A percentile compares a stretch with the other conserved stretches of the same genome.
Conservation (phyloP, 2,113 vertebrate species). For the Vidua chalybeata region DNA sequence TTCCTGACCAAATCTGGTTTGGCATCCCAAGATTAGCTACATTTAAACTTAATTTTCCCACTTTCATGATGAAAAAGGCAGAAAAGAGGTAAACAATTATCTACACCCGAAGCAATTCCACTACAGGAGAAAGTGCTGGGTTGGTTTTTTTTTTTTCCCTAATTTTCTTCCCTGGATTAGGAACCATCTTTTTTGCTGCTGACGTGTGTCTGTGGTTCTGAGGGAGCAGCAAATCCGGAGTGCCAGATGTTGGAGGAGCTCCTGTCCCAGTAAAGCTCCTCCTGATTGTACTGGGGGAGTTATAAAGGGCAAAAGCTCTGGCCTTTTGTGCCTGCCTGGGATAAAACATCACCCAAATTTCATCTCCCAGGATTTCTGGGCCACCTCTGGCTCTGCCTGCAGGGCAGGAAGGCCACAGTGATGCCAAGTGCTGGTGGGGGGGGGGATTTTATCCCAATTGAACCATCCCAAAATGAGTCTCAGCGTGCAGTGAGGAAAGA, state of each 20-base stretch:
- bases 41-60: neutral
- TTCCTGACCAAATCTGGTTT: neutral
- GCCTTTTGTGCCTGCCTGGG: neutral
- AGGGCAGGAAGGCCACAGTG: rapidly evolving
- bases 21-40: neutral
- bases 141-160: rapidly evolving
- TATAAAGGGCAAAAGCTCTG: neutral
- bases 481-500: neutral
- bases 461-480: neutral
- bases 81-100: neutral
- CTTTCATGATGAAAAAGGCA: neutral
- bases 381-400: neutral
- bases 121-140: neutral
- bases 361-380: rapidly evolving
- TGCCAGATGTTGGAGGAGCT: neutral
- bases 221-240: neutral
- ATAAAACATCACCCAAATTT: neutral
- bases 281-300: rapidly evolving
- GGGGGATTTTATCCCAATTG: neutral
- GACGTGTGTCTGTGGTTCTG: neutral
- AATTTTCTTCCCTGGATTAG: neutral
- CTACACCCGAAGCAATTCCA: rapidly evolving
- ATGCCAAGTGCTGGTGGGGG: too few relatives aligned
- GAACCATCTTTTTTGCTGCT: neutral
- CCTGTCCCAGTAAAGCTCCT: neutral